Evolutionary conservation across 1,140 invertebrate genomes (phyloP).

Genomic region (Drosophila arizonae): DNA sequence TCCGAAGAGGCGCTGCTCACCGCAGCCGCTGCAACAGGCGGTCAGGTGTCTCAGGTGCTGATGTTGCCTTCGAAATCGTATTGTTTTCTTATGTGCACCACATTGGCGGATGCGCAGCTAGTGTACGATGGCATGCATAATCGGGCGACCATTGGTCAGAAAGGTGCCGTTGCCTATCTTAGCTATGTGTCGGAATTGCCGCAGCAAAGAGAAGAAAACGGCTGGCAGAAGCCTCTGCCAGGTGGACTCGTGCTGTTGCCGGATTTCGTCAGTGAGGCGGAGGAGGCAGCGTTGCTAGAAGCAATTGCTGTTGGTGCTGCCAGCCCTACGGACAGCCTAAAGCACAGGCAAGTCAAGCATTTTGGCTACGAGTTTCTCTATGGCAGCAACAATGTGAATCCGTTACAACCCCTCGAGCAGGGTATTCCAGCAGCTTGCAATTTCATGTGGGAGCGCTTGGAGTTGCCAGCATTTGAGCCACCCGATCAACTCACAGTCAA

Average conservation of each 20-base stretch:
- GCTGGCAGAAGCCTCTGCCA: conserved; percentile 83
- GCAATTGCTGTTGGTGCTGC: conserved; percentile 83
- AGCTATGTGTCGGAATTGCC: conserved; percentile 83
- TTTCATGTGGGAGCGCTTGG: conserved; percentile 87
- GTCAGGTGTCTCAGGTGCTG: conserved; percentile 84
- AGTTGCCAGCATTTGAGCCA: conserved; percentile 79
- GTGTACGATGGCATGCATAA: conserved; percentile 85
- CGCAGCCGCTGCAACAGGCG: conserved; percentile 84
- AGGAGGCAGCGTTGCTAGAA: conserved; percentile 88
- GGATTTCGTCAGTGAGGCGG: conserved; percentile 89
- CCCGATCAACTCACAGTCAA: conserved; percentile 98
- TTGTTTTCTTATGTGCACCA: conserved; percentile 87
- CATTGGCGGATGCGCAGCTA: conserved; percentile 83
- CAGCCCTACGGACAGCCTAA: conserved; percentile 85
- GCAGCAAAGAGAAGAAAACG: conserved; percentile 50
- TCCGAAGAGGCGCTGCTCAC: conserved; percentile 85
- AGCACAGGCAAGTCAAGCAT: conserved; percentile 95
- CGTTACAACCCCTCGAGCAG: conserved; percentile 86
- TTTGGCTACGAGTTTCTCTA: conserved; percentile 98
- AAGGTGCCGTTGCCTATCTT: conserved; percentile 86
- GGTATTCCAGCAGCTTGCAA: conserved; percentile 89
- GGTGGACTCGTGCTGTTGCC: conserved; percentile 88
- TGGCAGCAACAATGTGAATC: conserved; percentile 93
- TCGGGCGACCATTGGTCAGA: conserved; percentile 83
- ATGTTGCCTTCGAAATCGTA: conserved; percentile 90